Conservation (phyloP, 2,113 vertebrate species). For the Sterrhoptilus dennistouni region DNA sequence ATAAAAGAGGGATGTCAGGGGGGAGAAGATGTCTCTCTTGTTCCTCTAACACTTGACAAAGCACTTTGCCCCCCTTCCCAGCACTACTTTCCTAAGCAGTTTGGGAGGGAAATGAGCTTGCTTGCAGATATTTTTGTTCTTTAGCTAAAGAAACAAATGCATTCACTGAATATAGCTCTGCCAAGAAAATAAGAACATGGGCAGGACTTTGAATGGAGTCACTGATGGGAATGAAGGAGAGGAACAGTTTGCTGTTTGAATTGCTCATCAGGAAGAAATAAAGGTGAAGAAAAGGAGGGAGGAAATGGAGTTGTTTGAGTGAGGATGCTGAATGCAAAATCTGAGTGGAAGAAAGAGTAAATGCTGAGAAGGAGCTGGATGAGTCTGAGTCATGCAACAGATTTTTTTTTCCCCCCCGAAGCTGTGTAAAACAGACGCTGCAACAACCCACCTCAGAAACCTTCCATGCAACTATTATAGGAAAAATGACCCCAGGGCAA, state of each 20-base stretch:
- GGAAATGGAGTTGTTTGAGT: constrained; percentile 49
- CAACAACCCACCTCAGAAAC: not conserved
- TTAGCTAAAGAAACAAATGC: constrained; percentile 44
- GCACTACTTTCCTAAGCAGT: constrained; percentile 21
- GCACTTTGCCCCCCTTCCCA: constrained; percentile 47
- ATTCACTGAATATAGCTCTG: constrained; percentile 54
- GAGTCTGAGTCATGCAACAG: constrained; percentile 35
- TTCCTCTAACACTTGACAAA: constrained; percentile 46
- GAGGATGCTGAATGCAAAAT: constrained; percentile 42
- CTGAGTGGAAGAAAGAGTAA: constrained; percentile 21
- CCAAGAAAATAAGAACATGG: constrained; percentile 61
- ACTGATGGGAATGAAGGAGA: constrained; percentile 55
- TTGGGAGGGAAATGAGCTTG: constrained; percentile 52
- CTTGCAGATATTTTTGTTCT: constrained; percentile 64
- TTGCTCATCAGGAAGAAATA: constrained; percentile 66
- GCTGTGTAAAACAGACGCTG: not conserved
- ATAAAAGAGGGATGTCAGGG: constrained; percentile 7
- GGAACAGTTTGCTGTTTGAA: constrained; percentile 51
- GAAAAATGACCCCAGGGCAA: not conserved
- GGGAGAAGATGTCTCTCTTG: constrained; percentile 50
- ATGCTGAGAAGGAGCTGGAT: constrained; percentile 35
- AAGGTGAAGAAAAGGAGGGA: constrained; percentile 54
- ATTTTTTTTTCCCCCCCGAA: not conserved
- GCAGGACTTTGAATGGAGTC: constrained; percentile 59
- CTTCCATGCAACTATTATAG: not conserved